These are phyloP conservation scores for Mythimna lalbum DNA, from an alignment of 2,888 invertebrate genomes.

Conservation along the genomic window DNA sequence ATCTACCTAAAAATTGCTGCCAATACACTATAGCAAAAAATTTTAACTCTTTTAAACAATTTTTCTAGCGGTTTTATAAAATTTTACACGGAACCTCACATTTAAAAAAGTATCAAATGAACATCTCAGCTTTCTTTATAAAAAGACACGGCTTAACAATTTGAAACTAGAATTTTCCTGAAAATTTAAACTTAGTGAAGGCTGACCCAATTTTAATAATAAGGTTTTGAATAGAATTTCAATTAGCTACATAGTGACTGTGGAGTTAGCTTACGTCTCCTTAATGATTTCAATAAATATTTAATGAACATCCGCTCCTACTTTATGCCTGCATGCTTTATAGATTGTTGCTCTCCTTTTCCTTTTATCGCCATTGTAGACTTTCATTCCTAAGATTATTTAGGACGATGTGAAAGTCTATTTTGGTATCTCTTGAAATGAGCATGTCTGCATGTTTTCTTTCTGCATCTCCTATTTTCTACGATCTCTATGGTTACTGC, in stretches of 20 bases:
- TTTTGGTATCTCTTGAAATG: slow-evolving; percentile 74
- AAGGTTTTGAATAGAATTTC: slow-evolving; percentile 64
- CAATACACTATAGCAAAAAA: slow-evolving; percentile 46
- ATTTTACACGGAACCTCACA: slow-evolving; percentile 52
- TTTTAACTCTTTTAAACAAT: slow-evolving; percentile 29
- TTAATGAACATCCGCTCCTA: slow-evolving; percentile 84
- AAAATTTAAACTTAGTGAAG: slow-evolving; percentile 62
- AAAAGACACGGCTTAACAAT: slow-evolving; percentile 58
- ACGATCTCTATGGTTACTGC: slow-evolving; percentile 91
- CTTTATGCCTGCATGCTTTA: slow-evolving; percentile 88
- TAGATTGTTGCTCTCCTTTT: slow-evolving; percentile 79
- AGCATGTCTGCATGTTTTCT: slow-evolving; percentile 88
- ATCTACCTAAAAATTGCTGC: slow-evolving; percentile 40
- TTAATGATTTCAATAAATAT: slow-evolving; percentile 61
- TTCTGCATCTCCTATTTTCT: slow-evolving; percentile 88
- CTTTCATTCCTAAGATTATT: slow-evolving; percentile 71
- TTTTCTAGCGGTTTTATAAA: slow-evolving; percentile 53
- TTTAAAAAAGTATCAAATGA: slow-evolving; percentile 47
- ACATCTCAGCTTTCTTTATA: slow-evolving; percentile 54
- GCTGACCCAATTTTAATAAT: slow-evolving; percentile 69
- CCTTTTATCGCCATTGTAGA: slow-evolving; percentile 76
- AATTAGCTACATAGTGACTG: slow-evolving; percentile 66
- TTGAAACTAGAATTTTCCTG: slow-evolving; percentile 58
- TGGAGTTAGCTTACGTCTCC: slow-evolving; percentile 62
- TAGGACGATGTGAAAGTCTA: slow-evolving; percentile 74